Evolutionary conservation across 2,888 invertebrate genomes (phyloP).

Genomic region (Thalpophila matura): DNA sequence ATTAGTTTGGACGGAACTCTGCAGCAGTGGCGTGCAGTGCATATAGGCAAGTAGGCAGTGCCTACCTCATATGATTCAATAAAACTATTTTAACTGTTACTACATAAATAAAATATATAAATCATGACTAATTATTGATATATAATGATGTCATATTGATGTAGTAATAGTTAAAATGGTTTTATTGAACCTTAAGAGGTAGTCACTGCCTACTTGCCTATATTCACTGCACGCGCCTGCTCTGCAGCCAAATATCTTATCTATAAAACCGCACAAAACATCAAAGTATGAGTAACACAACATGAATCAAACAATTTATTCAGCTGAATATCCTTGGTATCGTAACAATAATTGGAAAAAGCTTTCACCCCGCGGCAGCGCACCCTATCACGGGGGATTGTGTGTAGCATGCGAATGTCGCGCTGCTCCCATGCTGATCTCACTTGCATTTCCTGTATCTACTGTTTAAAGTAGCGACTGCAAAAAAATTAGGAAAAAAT

Average conservation of each 20-base stretch:
- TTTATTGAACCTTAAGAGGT: too few relatives aligned
- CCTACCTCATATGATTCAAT: too few relatives aligned
- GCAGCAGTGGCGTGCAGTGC: too few relatives aligned
- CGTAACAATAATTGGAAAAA: slow-evolving; percentile 74
- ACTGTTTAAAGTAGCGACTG: slow-evolving; percentile 72
- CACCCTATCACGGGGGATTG: slow-evolving; percentile 64
- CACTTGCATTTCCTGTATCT: slow-evolving; percentile 86
- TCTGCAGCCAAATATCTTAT: not conserved
- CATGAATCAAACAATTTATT: slow-evolving; percentile 39
- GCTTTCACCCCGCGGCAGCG: slow-evolving; percentile 72
- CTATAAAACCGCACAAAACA: not conserved
- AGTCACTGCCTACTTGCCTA: too few relatives aligned
- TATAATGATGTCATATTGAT: too few relatives aligned
- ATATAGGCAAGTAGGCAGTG: too few relatives aligned
- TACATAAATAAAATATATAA: too few relatives aligned
- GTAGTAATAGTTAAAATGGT: too few relatives aligned
- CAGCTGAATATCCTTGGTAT: slow-evolving; percentile 25
- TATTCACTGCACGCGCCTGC: too few relatives aligned
- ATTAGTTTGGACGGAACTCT: too few relatives aligned
- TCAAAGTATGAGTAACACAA: slow-evolving; percentile 22
- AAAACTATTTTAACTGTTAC: too few relatives aligned
- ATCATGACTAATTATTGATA: too few relatives aligned
- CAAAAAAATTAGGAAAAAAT: slow-evolving; percentile 61
- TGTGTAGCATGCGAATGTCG: slow-evolving; percentile 76
- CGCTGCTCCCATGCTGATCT: slow-evolving; percentile 73